phyloP scores from a whole-genome alignment of 2,113 vertebrate genomes.

The Calyptomena viridis region DNA sequence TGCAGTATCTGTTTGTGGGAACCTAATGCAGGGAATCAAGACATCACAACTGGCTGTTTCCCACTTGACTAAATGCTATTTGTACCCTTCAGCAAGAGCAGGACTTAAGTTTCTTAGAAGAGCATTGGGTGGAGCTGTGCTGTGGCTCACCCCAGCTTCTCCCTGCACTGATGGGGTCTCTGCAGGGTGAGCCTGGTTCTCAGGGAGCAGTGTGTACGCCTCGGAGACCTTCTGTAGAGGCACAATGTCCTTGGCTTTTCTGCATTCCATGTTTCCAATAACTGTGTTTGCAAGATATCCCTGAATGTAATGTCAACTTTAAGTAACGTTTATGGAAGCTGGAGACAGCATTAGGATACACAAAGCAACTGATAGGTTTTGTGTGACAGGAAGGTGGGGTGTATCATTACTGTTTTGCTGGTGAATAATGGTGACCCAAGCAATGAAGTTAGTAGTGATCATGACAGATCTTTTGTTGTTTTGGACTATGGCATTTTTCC shows the following conservation, averaged over 20 bases:
- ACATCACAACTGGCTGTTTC: background rate
- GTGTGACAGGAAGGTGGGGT: background rate
- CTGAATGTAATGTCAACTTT: background rate
- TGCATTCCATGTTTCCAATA: background rate
- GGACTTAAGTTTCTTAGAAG: background rate
- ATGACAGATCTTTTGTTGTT: background rate
- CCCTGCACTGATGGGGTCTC: background rate
- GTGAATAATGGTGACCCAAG: background rate
- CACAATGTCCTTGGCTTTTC: accelerated
- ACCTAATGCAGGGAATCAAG: background rate
- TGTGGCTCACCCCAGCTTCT: background rate
- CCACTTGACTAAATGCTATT: background rate
- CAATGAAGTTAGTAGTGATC: background rate
- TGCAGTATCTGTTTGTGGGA: background rate
- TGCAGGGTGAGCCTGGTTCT: background rate
- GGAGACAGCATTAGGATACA: background rate
- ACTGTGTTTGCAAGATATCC: background rate
- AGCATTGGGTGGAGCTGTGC: background rate
- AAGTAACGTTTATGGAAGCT: background rate
- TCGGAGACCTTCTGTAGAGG: background rate
- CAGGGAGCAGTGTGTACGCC: accelerated
- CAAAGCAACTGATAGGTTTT: background rate
- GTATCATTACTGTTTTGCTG: background rate
- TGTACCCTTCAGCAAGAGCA: background rate
- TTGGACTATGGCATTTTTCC: background rate